Percentiles rank a stretch among this genome's conserved stretches.
Evolutionary conservation across 2,113 vertebrate genomes (phyloP).

Genomic region (Zosterops hypoxanthus): DNA sequence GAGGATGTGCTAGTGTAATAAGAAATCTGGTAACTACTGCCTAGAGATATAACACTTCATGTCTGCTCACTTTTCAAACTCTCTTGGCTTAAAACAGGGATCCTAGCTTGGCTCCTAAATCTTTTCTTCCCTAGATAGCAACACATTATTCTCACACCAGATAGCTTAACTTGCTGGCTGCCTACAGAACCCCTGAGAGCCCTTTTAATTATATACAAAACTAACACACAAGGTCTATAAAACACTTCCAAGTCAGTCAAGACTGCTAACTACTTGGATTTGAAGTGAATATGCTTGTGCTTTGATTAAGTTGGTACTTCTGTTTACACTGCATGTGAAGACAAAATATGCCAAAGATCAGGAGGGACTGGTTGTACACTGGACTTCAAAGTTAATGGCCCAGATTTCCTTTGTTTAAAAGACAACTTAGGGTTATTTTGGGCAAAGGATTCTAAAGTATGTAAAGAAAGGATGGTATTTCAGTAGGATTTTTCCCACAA

Average conservation of each 20-base stretch:
- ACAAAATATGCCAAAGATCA: background rate
- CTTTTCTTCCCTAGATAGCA: conserved; percentile 22
- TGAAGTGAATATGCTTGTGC: background rate
- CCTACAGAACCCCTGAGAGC: conserved; percentile 32
- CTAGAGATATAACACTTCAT: conserved; percentile 36
- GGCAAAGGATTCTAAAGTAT: background rate
- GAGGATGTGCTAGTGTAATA: conserved; percentile 18
- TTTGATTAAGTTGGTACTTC: background rate
- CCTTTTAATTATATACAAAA: conserved; percentile 51
- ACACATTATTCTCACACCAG: conserved; percentile 16
- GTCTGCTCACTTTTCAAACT: conserved; percentile 8
- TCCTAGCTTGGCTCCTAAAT: conserved; percentile 39
- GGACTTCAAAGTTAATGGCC: background rate
- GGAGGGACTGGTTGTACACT: background rate
- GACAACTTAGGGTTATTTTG: background rate
- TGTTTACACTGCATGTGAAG: background rate
- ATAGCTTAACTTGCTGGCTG: conserved; percentile 35
- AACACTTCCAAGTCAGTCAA: conserved; percentile 35
- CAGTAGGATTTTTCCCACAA: conserved; percentile 45
- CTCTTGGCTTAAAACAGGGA: conserved; percentile 25
- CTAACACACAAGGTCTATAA: conserved; percentile 43
- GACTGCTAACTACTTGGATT: background rate
- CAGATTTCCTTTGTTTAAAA: background rate
- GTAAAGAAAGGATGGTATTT: background rate
- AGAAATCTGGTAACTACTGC: conserved; percentile 40